phyloP scores from a whole-genome alignment of 2,113 vertebrate species.

The Larimichthys polyactis region DNA sequence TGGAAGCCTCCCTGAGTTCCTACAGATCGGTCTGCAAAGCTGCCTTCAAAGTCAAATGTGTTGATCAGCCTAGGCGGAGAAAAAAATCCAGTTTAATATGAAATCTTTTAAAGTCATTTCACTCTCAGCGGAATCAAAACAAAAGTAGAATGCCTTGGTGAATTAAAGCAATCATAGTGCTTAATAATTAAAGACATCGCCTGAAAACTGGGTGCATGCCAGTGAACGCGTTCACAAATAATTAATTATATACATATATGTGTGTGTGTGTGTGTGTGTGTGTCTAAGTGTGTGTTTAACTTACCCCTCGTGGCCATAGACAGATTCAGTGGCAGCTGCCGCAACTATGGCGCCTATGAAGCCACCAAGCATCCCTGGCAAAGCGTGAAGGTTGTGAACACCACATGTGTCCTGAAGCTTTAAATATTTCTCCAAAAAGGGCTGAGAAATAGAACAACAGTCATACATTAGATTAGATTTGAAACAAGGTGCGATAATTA shows the following conservation, averaged over 20 bases:
- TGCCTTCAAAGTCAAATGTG: slow-evolving; percentile 81
- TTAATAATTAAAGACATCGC: not conserved
- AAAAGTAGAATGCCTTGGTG: not conserved
- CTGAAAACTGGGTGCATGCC: not conserved
- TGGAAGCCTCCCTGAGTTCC: slow-evolving; percentile 90
- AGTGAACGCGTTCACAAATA: no score
- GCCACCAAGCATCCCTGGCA: slow-evolving; percentile 93
- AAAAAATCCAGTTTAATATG: not conserved
- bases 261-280: not conserved
- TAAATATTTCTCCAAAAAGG: slow-evolving; percentile 89
- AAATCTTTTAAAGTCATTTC: not conserved
- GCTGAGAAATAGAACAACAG: slow-evolving; percentile 78
- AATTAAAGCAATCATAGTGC: not conserved
- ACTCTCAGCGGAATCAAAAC: not conserved
- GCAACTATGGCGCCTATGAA: slow-evolving; percentile 92
- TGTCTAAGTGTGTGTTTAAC: slow-evolving; percentile 25
- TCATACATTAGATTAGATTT: not conserved
- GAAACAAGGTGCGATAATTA: no score
- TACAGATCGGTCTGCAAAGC: slow-evolving; percentile 48
- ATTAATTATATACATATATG: no score
- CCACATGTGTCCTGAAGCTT: slow-evolving; percentile 96
- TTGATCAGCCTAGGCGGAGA: slow-evolving; percentile 79
- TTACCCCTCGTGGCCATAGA: slow-evolving; percentile 89
- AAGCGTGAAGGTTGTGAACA: slow-evolving; percentile 93
- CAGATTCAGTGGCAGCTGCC: slow-evolving; percentile 79